Percentiles rank a stretch among this genome's conserved stretches.
These are phyloP conservation scores for Hemicordylus capensis DNA, from an alignment of 2,113 vertebrate genomes.

Conservation along the genomic window DNA sequence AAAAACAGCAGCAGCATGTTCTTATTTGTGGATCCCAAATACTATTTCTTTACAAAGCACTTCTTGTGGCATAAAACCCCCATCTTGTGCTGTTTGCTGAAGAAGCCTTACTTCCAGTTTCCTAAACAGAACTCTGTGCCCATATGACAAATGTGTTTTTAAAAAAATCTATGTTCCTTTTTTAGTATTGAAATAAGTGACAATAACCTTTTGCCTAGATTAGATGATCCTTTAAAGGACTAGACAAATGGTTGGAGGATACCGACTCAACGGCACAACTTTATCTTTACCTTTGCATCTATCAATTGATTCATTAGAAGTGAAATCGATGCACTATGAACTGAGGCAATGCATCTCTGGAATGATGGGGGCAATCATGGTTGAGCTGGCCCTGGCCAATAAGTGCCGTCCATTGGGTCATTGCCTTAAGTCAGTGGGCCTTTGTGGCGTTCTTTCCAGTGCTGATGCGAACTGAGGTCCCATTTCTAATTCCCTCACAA, in stretches of 20 bases:
- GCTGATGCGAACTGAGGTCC: too few relatives aligned
- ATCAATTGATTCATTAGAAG: too few relatives aligned
- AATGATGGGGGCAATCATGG: too few relatives aligned
- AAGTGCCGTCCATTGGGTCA: too few relatives aligned
- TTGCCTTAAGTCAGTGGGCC: too few relatives aligned
- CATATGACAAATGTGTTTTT: background rate
- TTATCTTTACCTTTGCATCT: too few relatives aligned
- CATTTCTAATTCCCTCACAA: too few relatives aligned
- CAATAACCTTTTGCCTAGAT: background rate
- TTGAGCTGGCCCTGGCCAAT: too few relatives aligned
- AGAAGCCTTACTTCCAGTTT: background rate
- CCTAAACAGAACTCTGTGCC: background rate
- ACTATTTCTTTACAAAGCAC: background rate
- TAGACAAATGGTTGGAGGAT: background rate
- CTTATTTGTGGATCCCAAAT: background rate
- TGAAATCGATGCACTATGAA: too few relatives aligned
- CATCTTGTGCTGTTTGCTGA: background rate
- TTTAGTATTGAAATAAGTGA: background rate
- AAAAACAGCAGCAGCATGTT: background rate
- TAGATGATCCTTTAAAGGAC: background rate
- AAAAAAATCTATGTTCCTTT: background rate
- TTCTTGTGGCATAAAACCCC: too few relatives aligned
- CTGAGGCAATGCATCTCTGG: too few relatives aligned
- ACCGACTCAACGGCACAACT: background rate
- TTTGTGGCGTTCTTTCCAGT: too few relatives aligned